phyloP scores from a whole-genome alignment of 2,888 invertebrate genomes.

The Drosophila lutescens region DNA sequence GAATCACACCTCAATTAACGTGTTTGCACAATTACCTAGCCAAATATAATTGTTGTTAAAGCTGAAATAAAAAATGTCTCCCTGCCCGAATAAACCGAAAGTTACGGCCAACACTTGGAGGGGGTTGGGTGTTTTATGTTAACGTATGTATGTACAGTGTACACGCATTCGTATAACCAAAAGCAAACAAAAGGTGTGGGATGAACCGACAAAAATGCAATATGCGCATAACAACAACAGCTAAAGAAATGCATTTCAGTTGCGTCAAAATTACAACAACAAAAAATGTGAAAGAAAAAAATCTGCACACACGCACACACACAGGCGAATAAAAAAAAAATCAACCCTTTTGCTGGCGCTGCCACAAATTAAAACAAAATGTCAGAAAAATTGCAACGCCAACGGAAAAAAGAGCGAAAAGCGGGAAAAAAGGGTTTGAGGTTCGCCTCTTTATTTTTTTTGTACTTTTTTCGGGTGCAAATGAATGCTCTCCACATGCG shows the following conservation, averaged over 20 bases:
- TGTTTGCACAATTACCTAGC: slow-evolving; percentile 38
- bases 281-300: slow-evolving; percentile 52
- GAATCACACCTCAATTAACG: slow-evolving; percentile 27
- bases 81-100: slow-evolving; percentile 10
- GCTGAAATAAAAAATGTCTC: slow-evolving; percentile 10
- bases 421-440: slow-evolving; percentile 25
- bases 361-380: slow-evolving; percentile 81
- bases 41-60: slow-evolving; percentile 35
- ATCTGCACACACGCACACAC: slow-evolving; percentile 21
- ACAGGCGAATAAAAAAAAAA: slow-evolving; percentile 55
- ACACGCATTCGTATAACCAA: slow-evolving; percentile 1
- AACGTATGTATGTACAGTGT: no score
- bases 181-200: slow-evolving; percentile 69
- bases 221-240: slow-evolving; percentile 67
- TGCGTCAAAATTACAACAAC: slow-evolving; percentile 70
- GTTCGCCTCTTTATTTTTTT: slow-evolving; percentile 5
- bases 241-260: slow-evolving; percentile 48
- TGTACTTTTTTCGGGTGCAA: slow-evolving; percentile 53
- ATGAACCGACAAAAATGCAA: slow-evolving; percentile 76
- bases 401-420: slow-evolving; percentile 43
- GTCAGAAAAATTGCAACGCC: slow-evolving; percentile 70
- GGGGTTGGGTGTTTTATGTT: not conserved
- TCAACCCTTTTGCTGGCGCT: slow-evolving; percentile 72
- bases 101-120: slow-evolving; percentile 1
- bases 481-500: slow-evolving; percentile 75